These are phyloP conservation scores for Cyclura pinguis DNA, from an alignment of 2,797 vertebrate species.

Conservation along the genomic window DNA sequence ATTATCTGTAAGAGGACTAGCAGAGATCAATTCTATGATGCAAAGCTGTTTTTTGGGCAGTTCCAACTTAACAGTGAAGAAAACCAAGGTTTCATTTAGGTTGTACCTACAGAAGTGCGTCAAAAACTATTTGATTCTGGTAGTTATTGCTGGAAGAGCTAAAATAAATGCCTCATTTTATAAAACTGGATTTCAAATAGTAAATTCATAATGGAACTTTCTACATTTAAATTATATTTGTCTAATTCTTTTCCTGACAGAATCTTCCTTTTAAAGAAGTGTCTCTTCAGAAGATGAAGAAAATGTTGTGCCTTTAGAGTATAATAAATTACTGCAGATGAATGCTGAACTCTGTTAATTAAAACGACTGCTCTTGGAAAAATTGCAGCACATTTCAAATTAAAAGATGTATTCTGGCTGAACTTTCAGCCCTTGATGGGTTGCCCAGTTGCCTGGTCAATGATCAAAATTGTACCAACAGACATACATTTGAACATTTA, in stretches of 20 bases:
- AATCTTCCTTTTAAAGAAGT: constrained; percentile 10
- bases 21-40: neutral
- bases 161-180: constrained; percentile 15
- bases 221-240: constrained; percentile 7
- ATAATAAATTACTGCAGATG: constrained; percentile 25
- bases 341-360: constrained; percentile 31
- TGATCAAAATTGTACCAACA: constrained; percentile 34
- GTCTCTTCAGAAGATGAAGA: constrained; percentile 12
- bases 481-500: neutral
- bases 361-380: constrained; percentile 43
- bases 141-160: constrained; percentile 32
- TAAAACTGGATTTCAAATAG: neutral
- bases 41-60: neutral
- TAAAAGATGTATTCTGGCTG: constrained; percentile 44
- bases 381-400: constrained; percentile 33
- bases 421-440: constrained; percentile 30
- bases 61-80: neutral
- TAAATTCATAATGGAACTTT: neutral
- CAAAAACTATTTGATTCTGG: constrained; percentile 29
- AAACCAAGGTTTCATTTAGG: constrained; percentile 45
- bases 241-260: neutral
- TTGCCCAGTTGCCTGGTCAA: constrained; percentile 32
- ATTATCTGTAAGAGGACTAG: neutral
- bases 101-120: neutral
- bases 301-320: neutral